Conservation (phyloP, 1,140 invertebrate species). For the Formica exsecta region DNA sequence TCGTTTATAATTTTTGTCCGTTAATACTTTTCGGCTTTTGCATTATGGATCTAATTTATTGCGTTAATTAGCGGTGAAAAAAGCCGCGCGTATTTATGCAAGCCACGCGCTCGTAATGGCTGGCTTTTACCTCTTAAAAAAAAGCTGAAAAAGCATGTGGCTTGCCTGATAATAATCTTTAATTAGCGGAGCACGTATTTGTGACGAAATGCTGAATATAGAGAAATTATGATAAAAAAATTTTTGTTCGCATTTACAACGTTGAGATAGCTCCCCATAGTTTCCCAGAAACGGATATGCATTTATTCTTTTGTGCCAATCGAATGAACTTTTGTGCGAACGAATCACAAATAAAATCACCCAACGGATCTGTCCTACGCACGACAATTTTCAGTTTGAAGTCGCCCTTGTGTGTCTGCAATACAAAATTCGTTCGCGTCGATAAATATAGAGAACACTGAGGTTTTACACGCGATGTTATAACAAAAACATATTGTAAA, state of each 20-base stretch:
- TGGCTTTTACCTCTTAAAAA: slow-evolving; percentile 36
- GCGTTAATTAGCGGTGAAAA: slow-evolving; percentile 46
- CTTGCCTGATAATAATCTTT: slow-evolving; percentile 70
- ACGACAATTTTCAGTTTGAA: slow-evolving; percentile 7
- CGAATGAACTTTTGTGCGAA: background rate
- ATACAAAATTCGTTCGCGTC: slow-evolving; percentile 39
- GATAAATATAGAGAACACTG: slow-evolving; percentile 38
- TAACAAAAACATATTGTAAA: background rate
- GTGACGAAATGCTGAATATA: slow-evolving; percentile 7
- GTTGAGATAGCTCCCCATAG: background rate
- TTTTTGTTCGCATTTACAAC: slow-evolving; percentile 19
- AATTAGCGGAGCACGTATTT: slow-evolving; percentile 67
- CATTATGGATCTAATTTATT: slow-evolving; percentile 43
- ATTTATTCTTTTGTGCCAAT: slow-evolving; percentile 53
- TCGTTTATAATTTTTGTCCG: slow-evolving; percentile 25
- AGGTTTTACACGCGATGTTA: background rate
- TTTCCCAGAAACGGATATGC: slow-evolving; percentile 3
- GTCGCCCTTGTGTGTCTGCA: slow-evolving; percentile 37
- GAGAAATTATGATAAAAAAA: slow-evolving; percentile 19
- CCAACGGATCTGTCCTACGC: slow-evolving; percentile 6
- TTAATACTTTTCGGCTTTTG: slow-evolving; percentile 49
- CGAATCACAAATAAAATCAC: slow-evolving; percentile 60
- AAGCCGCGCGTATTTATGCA: slow-evolving; percentile 24
- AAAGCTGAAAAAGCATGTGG: slow-evolving; percentile 62
- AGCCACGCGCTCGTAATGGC: background rate